Percentiles rank a stretch among this genome's conserved stretches.
These are phyloP conservation scores for Nothocercus julius DNA, from an alignment of 2,113 vertebrate species.

Conservation along the genomic window DNA sequence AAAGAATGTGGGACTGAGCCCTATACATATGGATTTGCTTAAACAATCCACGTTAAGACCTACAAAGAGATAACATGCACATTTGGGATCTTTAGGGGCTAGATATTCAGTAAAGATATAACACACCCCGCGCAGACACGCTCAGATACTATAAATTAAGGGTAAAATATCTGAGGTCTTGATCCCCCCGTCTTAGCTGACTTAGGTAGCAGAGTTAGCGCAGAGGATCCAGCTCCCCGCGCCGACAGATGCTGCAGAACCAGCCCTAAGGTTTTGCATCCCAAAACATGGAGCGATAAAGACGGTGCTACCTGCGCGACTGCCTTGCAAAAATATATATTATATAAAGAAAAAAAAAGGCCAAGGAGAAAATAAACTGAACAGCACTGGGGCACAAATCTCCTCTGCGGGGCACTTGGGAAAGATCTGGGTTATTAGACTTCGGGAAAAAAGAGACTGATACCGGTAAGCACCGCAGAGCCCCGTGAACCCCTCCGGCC, in stretches of 20 bases:
- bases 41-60: slow-evolving; percentile 46
- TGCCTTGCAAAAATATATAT: background rate
- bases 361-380: background rate
- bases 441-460: background rate
- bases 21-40: slow-evolving; percentile 51
- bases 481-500: rapidly evolving
- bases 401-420: background rate
- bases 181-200: slow-evolving; percentile 32
- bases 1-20: slow-evolving; percentile 58
- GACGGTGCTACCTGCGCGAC: background rate
- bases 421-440: background rate
- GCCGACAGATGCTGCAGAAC: background rate
- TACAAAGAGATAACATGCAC: slow-evolving; percentile 41
- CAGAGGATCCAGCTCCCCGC: background rate
- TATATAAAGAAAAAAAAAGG: background rate
- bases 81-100: slow-evolving; percentile 53
- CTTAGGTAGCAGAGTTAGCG: slow-evolving; percentile 9
- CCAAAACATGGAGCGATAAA: background rate
- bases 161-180: slow-evolving; percentile 57
- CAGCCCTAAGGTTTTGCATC: background rate
- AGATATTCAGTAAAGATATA: slow-evolving; percentile 46
- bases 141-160: slow-evolving; percentile 45
- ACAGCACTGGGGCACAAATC: background rate
- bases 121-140: slow-evolving; percentile 4
- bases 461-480: rapidly evolving